These are phyloP conservation scores for Lateolabrax maculatus DNA, from an alignment of 2,797 vertebrate species.

Conservation along the genomic window DNA sequence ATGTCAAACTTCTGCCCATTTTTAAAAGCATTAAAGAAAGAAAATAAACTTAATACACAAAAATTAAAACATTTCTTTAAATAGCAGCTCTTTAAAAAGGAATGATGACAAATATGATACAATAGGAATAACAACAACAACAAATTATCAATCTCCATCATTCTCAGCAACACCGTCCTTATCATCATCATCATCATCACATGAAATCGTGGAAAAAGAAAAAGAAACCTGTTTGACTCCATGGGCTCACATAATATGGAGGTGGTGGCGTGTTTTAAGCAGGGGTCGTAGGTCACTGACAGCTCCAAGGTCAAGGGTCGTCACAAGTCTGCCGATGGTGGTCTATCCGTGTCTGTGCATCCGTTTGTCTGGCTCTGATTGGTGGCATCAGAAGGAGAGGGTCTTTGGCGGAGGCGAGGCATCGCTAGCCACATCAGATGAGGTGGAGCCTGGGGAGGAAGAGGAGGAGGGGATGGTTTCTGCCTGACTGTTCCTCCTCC, in stretches of 20 bases:
- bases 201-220: slow-evolving; percentile 34
- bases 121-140: slow-evolving; percentile 65
- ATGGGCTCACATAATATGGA: slow-evolving; percentile 55
- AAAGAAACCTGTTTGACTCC: slow-evolving; percentile 53
- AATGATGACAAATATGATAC: slow-evolving; percentile 77
- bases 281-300: slow-evolving; percentile 70
- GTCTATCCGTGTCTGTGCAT: slow-evolving; percentile 62
- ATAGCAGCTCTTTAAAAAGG: slow-evolving; percentile 87
- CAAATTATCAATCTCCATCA: slow-evolving; percentile 30
- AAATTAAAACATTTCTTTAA: slow-evolving; percentile 75
- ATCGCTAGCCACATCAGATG: slow-evolving; percentile 48
- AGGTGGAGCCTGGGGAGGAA: slow-evolving; percentile 62
- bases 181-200: slow-evolving; percentile 52
- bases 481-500: slow-evolving; percentile 32
- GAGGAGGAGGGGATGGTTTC: slow-evolving; percentile 33
- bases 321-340: slow-evolving; percentile 43
- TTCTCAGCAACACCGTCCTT: slow-evolving; percentile 49
- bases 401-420: slow-evolving; percentile 72
- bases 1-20: slow-evolving; percentile 54
- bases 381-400: slow-evolving; percentile 65
- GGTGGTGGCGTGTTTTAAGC: slow-evolving; percentile 68
- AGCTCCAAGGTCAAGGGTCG: slow-evolving; percentile 67
- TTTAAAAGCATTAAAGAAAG: slow-evolving; percentile 67
- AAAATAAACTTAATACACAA: slow-evolving; percentile 66
- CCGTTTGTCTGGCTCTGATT: slow-evolving; percentile 56